Conservation (phyloP, 2,113 vertebrate species). For the Syrmaticus mikado region DNA sequence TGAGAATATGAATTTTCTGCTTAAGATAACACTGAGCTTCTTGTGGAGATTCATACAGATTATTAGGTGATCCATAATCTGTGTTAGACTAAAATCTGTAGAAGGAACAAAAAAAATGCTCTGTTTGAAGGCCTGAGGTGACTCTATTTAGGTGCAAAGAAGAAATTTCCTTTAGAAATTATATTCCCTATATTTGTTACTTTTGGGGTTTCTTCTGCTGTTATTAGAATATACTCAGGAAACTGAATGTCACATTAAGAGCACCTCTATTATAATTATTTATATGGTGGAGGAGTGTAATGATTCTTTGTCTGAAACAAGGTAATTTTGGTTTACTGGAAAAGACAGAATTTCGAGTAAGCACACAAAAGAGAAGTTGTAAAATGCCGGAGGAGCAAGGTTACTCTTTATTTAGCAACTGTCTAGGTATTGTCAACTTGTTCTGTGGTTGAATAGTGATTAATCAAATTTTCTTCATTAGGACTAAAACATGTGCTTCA, state of each 20-base stretch:
- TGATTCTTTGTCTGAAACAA: neutral
- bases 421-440: neutral
- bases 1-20: neutral
- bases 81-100: neutral
- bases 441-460: neutral
- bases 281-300: neutral
- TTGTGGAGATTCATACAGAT: fast-evolving
- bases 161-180: neutral
- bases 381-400: neutral
- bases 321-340: neutral
- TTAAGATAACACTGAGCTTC: neutral
- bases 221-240: neutral
- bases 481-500: neutral
- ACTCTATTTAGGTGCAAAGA: neutral
- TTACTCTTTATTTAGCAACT: neutral
- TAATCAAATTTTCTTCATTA: neutral
- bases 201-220: neutral
- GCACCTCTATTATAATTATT: neutral
- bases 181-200: neutral
- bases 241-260: neutral
- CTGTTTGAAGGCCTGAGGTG: neutral
- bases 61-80: neutral
- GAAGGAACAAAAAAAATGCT: neutral
- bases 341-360: neutral
- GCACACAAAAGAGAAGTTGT: neutral